Conservation (phyloP, 2,888 invertebrate species). For the Eueremaeus valkanovi region DNA sequence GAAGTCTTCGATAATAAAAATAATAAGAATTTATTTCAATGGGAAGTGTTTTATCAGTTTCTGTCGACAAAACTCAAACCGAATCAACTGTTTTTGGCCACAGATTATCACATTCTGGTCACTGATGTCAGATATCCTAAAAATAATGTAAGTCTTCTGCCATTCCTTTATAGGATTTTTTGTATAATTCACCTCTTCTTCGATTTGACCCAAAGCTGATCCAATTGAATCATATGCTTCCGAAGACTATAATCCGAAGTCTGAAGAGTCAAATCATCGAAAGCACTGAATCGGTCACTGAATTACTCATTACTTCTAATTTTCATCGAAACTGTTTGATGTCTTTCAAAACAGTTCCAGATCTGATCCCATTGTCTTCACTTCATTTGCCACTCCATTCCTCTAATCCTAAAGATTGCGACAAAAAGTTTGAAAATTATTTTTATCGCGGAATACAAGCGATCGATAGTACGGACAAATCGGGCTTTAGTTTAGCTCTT, state of each 20-base stretch:
- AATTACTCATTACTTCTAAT: conserved; percentile 11
- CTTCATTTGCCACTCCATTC: conserved; percentile 11
- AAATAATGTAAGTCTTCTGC: background rate
- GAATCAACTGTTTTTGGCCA: background rate
- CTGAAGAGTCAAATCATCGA: background rate
- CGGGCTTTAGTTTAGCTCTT: background rate
- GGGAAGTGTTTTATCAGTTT: conserved; percentile 15
- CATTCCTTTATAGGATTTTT: too few relatives aligned
- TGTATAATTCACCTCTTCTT: too few relatives aligned
- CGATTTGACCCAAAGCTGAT: too few relatives aligned
- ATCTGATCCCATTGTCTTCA: background rate
- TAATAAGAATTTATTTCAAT: background rate
- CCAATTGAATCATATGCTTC: conserved; percentile 24
- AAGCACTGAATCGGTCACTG: background rate
- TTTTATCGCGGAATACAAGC: conserved; percentile 1
- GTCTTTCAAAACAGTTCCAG: background rate
- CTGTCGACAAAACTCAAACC: background rate
- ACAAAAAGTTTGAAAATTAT: background rate
- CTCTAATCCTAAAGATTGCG: conserved; percentile 20
- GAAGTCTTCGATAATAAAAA: background rate
- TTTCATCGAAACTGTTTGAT: conserved; percentile 2
- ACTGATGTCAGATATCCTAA: conserved; percentile 14
- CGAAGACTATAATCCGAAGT: background rate
- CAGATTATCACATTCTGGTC: conserved; percentile 10
- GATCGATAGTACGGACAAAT: background rate